Evolutionary conservation across 2,888 invertebrate genomes (phyloP).

Genomic region (Oasisia sp.): DNA sequence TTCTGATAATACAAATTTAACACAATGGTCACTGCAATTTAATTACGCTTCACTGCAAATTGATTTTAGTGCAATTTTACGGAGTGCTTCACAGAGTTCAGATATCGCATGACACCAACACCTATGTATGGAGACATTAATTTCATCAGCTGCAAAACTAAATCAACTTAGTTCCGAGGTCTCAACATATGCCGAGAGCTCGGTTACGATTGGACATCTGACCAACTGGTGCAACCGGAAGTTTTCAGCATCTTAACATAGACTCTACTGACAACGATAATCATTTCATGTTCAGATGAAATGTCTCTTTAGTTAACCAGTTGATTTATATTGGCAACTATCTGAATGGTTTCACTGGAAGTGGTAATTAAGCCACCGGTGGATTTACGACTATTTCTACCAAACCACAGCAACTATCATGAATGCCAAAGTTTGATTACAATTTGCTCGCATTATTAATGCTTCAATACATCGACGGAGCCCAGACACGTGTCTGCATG

Average conservation of each 20-base stretch:
- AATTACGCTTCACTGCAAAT: slow-evolving; percentile 6
- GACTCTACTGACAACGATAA: neutral
- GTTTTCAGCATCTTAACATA: neutral
- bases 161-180: neutral
- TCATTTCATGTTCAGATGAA: neutral
- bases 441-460: neutral
- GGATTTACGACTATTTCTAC: neutral
- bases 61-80: neutral
- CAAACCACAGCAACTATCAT: neutral
- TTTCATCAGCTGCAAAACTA: slow-evolving; percentile 6
- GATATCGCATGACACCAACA: neutral
- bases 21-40: slow-evolving; percentile 5
- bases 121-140: neutral
- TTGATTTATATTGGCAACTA: neutral
- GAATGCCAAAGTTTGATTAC: neutral
- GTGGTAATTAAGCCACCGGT: neutral
- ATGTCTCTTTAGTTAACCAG: neutral
- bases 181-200: neutral
- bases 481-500: neutral
- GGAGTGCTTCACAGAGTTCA: neutral
- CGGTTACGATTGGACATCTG: neutral
- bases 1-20: neutral
- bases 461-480: neutral
- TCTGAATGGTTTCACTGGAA: neutral
- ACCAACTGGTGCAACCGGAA: neutral